Conservation (phyloP, 2,797 vertebrate species). For the Calcarius lapponicus region DNA sequence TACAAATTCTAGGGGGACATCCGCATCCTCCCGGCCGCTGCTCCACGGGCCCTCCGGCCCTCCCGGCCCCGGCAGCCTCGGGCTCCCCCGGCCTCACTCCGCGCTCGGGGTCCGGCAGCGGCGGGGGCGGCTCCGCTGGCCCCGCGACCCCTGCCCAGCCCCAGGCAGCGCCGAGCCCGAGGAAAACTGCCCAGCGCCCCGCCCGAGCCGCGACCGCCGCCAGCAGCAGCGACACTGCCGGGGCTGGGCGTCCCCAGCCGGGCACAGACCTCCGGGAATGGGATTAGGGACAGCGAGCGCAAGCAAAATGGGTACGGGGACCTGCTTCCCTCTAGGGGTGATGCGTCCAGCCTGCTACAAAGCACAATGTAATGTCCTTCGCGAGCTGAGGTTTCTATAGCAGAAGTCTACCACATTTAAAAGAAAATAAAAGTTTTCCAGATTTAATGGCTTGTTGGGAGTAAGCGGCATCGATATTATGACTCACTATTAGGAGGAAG, state of each 20-base stretch:
- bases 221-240: neutral
- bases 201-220: accelerated
- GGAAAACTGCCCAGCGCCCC: accelerated
- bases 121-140: neutral
- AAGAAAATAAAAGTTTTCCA: neutral
- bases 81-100: neutral
- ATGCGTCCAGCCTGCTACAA: neutral
- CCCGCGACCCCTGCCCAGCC: too few species aligned
- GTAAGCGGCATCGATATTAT: neutral
- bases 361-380: neutral
- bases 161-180: too few species aligned
- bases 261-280: accelerated
- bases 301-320: neutral
- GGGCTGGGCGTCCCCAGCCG: neutral
- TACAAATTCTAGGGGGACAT: accelerated
- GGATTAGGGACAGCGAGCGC: accelerated
- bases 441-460: neutral
- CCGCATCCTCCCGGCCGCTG: neutral
- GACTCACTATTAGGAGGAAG: neutral
- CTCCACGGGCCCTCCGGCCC: accelerated
- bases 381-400: neutral
- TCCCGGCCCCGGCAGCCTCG: neutral
- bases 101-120: neutral
- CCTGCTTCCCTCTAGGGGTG: neutral
- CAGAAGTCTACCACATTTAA: neutral